Conservation (phyloP, 2,888 invertebrate genomes). For the Andrena marginata region DNA sequence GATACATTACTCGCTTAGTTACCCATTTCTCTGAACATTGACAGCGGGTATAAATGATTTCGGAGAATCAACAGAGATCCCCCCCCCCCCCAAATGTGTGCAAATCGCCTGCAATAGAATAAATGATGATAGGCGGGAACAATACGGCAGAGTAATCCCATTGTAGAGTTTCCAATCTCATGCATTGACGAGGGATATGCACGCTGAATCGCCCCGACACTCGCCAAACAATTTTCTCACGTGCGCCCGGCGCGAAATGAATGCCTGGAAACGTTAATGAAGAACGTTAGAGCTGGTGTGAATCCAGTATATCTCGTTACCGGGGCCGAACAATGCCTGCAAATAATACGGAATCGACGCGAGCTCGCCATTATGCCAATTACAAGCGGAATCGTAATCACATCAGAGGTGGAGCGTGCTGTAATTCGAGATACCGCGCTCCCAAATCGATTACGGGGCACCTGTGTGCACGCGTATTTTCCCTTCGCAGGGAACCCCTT, state of each 20-base stretch:
- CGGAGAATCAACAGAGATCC: no score
- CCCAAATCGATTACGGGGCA: conserved; percentile 17
- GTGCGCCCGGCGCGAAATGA: conserved; percentile 1
- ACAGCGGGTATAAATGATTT: no score
- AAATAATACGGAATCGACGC: conserved; percentile 33
- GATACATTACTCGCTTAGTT: no score
- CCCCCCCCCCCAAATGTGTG: no score
- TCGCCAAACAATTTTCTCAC: background rate
- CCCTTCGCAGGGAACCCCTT: background rate
- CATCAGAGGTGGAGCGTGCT: conserved; percentile 20
- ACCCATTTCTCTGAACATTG: no score
- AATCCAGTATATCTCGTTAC: conserved; percentile 29
- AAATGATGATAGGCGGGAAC: no score
- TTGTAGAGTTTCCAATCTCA: conserved; percentile 6
- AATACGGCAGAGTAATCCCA: background rate
- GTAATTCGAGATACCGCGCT: conserved; percentile 39
- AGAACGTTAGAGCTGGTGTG: conserved; percentile 12
- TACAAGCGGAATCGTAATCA: conserved; percentile 27
- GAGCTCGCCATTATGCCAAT: conserved; percentile 48
- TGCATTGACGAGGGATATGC: conserved; percentile 2
- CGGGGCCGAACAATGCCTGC: background rate
- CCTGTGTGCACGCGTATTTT: background rate
- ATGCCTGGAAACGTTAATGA: conserved; percentile 31
- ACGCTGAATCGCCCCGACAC: background rate
- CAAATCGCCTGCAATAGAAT: no score